Base-by-base conservation (phyloP, 2,113 vertebrate species). In the Speoplatyrhinus poulsoni region DNA sequence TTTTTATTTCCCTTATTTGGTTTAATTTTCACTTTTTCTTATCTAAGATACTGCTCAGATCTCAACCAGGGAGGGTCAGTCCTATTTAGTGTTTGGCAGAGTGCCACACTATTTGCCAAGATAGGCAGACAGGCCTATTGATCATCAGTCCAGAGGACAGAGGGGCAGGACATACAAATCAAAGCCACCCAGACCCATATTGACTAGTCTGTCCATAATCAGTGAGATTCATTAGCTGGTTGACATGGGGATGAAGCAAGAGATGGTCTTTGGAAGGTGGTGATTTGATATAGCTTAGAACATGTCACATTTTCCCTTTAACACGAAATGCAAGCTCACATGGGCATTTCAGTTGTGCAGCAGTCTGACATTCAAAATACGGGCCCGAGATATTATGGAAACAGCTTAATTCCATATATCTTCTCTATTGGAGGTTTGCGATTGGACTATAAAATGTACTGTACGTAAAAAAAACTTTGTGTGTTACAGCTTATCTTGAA, bases 41-140 rank as follows among this genome's bases (percentile, higher is more conserved):
- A 48, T 50, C 64, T 41, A 15, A 60, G 59, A n/a, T 12, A 46
- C 13, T 15, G 32, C 32, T 36, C 47, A 70, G 41, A 62, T 32
- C 48, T 64, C 17, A 11, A 15, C 67, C 66, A 56, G 65, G 75
- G 72, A 56, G 65, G 75, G 72, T 79, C 65, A 85, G 52, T 67
- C 41, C 66, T 54, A 67, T 72, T 66, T 73, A 62, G 47, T 47
- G 41, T 82, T 76, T 84, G 81, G 81, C 80, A 46, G 26, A 1
- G 11, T 11, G 64, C 69, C 81, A 83, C 80, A 89, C 88, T 85
- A 79, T 85, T 89, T 61, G 69, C 75, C 52, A 16, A 19, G 55
- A 64, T 81, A 73, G 78, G 82, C 77, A 87, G 80, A 84, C 84
- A 74, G 85, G 73, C 76, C 77, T 87, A 89, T 89, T 89, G 90